Percentiles rank a stretch among this genome's conserved stretches.
Evolutionary conservation across 2,888 invertebrate genomes (phyloP).

Genomic region (Ernsta delagoae): DNA sequence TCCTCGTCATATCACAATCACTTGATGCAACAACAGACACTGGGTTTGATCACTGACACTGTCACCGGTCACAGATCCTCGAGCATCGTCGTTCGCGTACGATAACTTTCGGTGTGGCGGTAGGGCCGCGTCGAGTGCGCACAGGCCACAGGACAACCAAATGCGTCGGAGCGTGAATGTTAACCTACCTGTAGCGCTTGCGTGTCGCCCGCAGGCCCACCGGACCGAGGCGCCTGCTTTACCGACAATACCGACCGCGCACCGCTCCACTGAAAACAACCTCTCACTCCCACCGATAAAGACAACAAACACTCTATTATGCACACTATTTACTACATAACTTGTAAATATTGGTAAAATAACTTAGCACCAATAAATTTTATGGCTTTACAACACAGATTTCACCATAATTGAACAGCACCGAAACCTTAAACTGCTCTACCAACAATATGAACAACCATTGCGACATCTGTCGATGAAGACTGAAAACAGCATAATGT

Average conservation of each 20-base stretch:
- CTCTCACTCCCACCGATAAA: conserved; percentile 41
- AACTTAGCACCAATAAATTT: too few species aligned
- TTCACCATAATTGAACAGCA: too few species aligned
- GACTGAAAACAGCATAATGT: not conserved
- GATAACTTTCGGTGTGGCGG: conserved; percentile 62
- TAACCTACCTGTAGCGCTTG: conserved; percentile 84
- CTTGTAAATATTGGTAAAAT: too few species aligned
- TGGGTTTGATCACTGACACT: conserved; percentile 71
- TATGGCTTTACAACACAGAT: too few species aligned
- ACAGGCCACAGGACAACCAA: conserved; percentile 76
- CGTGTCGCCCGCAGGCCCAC: conserved; percentile 72
- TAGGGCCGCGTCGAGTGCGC: conserved; percentile 52
- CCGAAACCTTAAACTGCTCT: too few species aligned
- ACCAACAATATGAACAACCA: too few species aligned
- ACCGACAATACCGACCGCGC: conserved; percentile 57
- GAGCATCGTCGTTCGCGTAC: conserved; percentile 66
- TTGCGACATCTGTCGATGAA: too few species aligned
- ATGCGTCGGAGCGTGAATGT: conserved; percentile 81
- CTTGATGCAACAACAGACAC: conserved; percentile 62
- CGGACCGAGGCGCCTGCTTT: conserved; percentile 67
- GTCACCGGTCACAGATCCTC: conserved; percentile 68
- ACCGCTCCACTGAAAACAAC: conserved; percentile 67
- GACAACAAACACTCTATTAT: not conserved
- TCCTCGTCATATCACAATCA: conserved; percentile 66
- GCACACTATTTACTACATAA: too few species aligned